Evolutionary conservation across 1,140 invertebrate genomes (phyloP), one percentile per base, ranked within the genome.

Genomic region (Dufourea novaeangliae): DNA sequence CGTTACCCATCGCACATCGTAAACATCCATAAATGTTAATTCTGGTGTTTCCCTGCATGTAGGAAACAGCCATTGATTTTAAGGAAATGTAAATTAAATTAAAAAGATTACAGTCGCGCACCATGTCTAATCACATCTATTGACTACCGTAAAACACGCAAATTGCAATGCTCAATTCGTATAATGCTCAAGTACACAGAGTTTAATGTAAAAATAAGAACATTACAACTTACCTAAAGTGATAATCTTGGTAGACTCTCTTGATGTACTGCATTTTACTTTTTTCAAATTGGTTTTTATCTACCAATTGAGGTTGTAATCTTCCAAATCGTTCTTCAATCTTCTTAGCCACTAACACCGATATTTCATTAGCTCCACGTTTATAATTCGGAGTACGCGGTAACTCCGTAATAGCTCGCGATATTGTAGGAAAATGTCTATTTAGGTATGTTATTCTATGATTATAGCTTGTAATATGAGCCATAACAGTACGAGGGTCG

Each of bases 401-500:
- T 82, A 93, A 82, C 66, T 93, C 91, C 37, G 87, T 88, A 67
- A 93, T 93, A 6, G 92, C 92, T 57, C 92, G 88, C 79, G 92
- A 92, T 75, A 93, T 91, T 2, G 91, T 93, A 27, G 93, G 92
- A 86, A 94, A 94, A 87, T 94, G 93, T 69, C 93, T 90, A 87
- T 94, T 93, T 50, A 94, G 88, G 88, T 94, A 94, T 52, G 93
- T 94, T 79, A 93, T 91, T 6, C 95, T 93, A 85, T 97, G 96
- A 86, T 94, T 95, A 85, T 94, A 95, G 85, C 95, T 96, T 3
- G 94, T 95, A 84, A 96, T 93, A 88, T 97, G 96, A 61, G 94
- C 94, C 91, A 96, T 94, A 72, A 96, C 95, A 22, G 95, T 96
- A 37, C 95, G 93, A 41, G 94, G 94, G 90, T 96, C 95, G 32